phyloP scores from a whole-genome alignment of 2,797 vertebrate genomes.

The Rhinogobio ventralis region DNA sequence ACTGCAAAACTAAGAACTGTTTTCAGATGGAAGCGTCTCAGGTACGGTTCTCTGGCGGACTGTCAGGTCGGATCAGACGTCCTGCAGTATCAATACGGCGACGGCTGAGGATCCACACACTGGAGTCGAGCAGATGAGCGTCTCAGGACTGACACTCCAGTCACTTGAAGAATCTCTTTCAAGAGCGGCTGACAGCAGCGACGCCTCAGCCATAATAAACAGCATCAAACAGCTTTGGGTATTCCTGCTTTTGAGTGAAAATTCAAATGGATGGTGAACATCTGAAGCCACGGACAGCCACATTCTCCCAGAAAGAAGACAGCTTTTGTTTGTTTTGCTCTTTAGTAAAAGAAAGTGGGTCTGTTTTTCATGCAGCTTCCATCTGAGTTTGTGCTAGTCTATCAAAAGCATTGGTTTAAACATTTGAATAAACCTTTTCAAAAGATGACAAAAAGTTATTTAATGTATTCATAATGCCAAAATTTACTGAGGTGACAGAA shows the following conservation, averaged over 20 bases:
- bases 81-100: constrained; percentile 84
- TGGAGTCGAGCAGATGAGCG: constrained; percentile 79
- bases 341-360: constrained; percentile 56
- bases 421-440: background rate
- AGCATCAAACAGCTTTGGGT: constrained; percentile 78
- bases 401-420: background rate
- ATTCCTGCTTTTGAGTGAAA: constrained; percentile 72
- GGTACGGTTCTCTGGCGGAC: constrained; percentile 74
- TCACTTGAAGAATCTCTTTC: constrained; percentile 87
- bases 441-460: too few relatives aligned
- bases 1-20: constrained; percentile 19
- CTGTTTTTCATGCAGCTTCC: constrained; percentile 46
- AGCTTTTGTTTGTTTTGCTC: constrained; percentile 59
- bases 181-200: constrained; percentile 83
- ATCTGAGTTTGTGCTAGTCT: background rate
- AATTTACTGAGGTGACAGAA: too few relatives aligned
- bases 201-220: constrained; percentile 78
- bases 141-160: constrained; percentile 82
- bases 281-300: constrained; percentile 46
- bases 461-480: background rate
- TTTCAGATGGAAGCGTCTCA: constrained; percentile 70
- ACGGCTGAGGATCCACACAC: constrained; percentile 80
- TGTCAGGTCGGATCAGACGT: constrained; percentile 84
- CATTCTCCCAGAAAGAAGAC: constrained; percentile 67
- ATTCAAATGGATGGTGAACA: constrained; percentile 57